These are phyloP conservation scores for Chymomyza procnemis DNA, from an alignment of 2,888 invertebrate species.

Conservation along the genomic window DNA sequence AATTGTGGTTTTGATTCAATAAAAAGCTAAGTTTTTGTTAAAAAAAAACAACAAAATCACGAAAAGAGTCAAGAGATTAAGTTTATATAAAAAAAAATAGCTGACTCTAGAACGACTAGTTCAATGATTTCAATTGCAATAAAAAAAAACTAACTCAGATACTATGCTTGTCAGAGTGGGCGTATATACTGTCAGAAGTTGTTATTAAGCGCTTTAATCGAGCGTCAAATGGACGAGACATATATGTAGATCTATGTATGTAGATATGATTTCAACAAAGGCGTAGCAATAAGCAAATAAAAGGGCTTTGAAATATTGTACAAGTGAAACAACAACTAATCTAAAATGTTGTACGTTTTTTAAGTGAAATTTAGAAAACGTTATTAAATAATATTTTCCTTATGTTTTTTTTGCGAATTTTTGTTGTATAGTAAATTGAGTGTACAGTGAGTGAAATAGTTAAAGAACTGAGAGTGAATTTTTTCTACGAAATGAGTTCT, in stretches of 20 bases:
- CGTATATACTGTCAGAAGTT: conserved; percentile 23
- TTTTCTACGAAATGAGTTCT: too few relatives aligned
- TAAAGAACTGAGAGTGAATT: too few relatives aligned
- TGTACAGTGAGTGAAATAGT: too few relatives aligned
- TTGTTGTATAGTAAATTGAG: too few relatives aligned
- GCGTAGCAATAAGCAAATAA: neutral
- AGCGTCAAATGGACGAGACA: conserved; percentile 11
- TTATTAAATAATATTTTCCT: too few relatives aligned
- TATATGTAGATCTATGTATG: neutral
- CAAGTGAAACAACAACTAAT: too few relatives aligned
- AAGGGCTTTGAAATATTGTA: too few relatives aligned
- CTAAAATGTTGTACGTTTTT: too few relatives aligned
- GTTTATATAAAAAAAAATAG: too few relatives aligned
- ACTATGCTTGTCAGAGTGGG: conserved; percentile 18
- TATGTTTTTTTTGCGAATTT: too few relatives aligned
- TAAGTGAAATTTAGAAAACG: too few relatives aligned
- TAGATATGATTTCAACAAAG: neutral
- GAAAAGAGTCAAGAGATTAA: neutral
- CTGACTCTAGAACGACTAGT: neutral
- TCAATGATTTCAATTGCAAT: neutral
- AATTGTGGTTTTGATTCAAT: neutral
- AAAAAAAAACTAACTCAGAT: neutral
- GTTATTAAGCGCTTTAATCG: conserved; percentile 42
- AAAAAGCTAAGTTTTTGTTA: neutral
- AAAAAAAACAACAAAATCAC: neutral